A percentile compares a stretch with the other conserved stretches of the same genome.
Evolutionary conservation across 1,140 invertebrate species (phyloP).

Genomic region (Scaptomyza montana): DNA sequence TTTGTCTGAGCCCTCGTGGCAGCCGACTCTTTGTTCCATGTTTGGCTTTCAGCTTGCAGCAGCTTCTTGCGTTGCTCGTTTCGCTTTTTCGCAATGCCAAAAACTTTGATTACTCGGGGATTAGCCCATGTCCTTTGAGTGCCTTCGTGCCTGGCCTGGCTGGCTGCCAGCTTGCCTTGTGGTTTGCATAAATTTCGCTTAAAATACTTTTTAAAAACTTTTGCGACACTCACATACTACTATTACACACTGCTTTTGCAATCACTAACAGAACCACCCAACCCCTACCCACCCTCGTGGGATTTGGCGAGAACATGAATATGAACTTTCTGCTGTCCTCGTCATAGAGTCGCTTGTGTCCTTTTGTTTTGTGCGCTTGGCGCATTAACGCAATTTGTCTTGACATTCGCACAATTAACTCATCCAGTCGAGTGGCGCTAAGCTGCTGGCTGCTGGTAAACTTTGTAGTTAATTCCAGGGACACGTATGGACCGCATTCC

Average conservation of each 20-base stretch:
- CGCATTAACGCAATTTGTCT: conserved; percentile 82
- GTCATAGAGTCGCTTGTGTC: conserved; percentile 32
- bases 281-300: conserved; percentile 36
- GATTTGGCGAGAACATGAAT: conserved; percentile 37
- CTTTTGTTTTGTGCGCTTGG: conserved; percentile 52
- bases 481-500: conserved; percentile 45
- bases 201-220: conserved; percentile 82
- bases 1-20: conserved; percentile 35
- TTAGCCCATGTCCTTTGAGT: conserved; percentile 61
- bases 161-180: conserved; percentile 69
- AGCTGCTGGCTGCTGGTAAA: conserved; percentile 68
- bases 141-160: conserved; percentile 22
- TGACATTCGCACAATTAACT: conserved; percentile 83
- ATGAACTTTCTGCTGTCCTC: conserved; percentile 22
- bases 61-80: conserved; percentile 45
- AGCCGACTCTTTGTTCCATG: conserved; percentile 39
- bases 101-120: conserved; percentile 83
- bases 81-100: conserved; percentile 61
- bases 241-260: conserved; percentile 22
- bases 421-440: conserved; percentile 67
- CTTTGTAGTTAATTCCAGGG: conserved; percentile 63
- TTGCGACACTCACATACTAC: conserved; percentile 57
- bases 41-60: conserved; percentile 53
- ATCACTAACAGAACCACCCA: conserved; percentile 31
- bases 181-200: conserved; percentile 81